These are phyloP conservation scores for Theretra japonica DNA, from an alignment of 2,888 invertebrate genomes.

Conservation along the genomic window DNA sequence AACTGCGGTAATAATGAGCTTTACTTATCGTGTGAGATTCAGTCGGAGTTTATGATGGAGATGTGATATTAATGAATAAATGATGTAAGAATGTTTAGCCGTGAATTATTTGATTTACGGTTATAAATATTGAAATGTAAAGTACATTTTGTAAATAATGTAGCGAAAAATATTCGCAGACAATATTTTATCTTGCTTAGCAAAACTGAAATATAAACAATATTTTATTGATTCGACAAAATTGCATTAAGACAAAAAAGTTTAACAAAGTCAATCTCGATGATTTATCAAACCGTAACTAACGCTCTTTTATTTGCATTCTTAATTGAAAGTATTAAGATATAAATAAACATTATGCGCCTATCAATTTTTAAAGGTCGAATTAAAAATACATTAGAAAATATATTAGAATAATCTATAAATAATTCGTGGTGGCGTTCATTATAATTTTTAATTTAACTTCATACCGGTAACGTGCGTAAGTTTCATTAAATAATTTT, in stretches of 20 bases:
- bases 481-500: constrained; percentile 34
- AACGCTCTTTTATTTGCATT: background rate
- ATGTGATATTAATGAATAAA: background rate
- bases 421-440: constrained; percentile 31
- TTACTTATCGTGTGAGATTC: background rate
- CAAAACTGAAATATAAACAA: too few species aligned
- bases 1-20: constrained; percentile 1
- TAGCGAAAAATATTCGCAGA: too few species aligned
- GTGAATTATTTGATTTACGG: too few species aligned
- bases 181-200: too few species aligned
- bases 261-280: too few species aligned
- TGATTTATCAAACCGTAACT: background rate
- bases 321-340: constrained; percentile 3
- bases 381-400: background rate
- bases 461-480: constrained; percentile 32
- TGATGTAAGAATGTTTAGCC: too few species aligned
- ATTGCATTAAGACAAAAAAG: too few species aligned
- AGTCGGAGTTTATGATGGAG: background rate
- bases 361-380: background rate
- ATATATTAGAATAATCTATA: constrained; percentile 3
- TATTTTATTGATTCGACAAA: too few species aligned
- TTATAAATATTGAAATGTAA: too few species aligned
- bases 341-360: background rate
- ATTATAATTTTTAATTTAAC: constrained; percentile 36
- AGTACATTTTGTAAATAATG: too few species aligned